Conservation (phyloP, 2,888 invertebrate genomes). For the Pandemis heparana region DNA sequence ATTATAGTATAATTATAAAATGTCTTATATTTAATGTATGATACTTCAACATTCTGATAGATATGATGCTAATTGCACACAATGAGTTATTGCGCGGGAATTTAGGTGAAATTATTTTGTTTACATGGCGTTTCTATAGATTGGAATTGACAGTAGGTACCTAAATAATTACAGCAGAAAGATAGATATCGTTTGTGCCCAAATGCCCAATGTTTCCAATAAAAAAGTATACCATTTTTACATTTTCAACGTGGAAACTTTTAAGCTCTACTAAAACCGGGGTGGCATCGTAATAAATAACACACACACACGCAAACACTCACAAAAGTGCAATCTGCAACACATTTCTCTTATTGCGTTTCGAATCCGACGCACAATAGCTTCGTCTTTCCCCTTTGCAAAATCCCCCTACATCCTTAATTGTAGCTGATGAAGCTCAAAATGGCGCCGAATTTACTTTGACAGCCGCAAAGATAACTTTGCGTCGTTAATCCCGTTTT, state of each 20-base stretch:
- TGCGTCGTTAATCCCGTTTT: conserved; percentile 13
- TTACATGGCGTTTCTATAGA: too few species aligned
- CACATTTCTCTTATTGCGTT: conserved; percentile 44
- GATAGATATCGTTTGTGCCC: not conserved
- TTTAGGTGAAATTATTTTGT: too few species aligned
- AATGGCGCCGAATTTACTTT: conserved; percentile 11
- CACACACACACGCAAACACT: conserved; percentile 33
- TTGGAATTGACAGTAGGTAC: too few species aligned
- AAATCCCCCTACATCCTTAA: not conserved
- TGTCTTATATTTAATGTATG: too few species aligned
- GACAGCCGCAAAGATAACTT: conserved; percentile 23
- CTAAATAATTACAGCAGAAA: not conserved
- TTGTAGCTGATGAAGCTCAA: not conserved
- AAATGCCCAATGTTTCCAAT: too few species aligned
- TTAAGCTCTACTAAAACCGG: conserved; percentile 26
- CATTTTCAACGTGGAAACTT: conserved; percentile 17
- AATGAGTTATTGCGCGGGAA: too few species aligned
- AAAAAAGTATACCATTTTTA: conserved; percentile 8
- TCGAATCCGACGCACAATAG: conserved; percentile 41
- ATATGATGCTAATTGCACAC: too few species aligned
- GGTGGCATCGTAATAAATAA: conserved; percentile 40
- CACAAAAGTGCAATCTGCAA: conserved; percentile 38
- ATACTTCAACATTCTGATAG: too few species aligned
- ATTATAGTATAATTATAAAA: too few species aligned
- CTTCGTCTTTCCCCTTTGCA: not conserved